These are phyloP conservation scores for Gadus chalcogrammus DNA, from an alignment of 2,113 vertebrate genomes.

Conservation along the genomic window DNA sequence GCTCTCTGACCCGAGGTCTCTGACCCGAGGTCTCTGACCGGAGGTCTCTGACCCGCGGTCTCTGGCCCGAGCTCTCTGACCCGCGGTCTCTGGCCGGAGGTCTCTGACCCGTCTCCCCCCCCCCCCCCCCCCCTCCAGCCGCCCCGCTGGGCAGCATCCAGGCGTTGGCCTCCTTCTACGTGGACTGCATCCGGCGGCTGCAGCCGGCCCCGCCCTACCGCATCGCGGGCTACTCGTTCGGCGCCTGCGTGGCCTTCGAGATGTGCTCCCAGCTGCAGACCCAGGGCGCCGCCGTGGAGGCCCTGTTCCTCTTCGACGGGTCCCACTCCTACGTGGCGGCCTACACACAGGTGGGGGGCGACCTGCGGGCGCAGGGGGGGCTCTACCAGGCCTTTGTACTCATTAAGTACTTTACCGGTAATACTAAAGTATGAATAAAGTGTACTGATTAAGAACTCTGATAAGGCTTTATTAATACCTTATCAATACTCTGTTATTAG, in stretches of 20 bases:
- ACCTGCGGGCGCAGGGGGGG: too few species aligned
- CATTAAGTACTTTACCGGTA: too few species aligned
- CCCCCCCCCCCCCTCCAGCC: slow-evolving; percentile 58
- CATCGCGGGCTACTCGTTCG: slow-evolving; percentile 92
- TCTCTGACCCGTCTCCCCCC: not conserved
- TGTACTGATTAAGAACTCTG: too few species aligned
- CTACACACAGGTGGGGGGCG: slow-evolving; percentile 84
- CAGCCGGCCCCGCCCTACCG: slow-evolving; percentile 91
- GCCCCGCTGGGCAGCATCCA: slow-evolving; percentile 92
- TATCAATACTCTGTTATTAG: too few species aligned
- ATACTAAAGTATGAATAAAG: too few species aligned
- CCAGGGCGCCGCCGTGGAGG: slow-evolving; percentile 75
- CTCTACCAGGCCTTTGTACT: too few species aligned
- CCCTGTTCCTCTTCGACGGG: slow-evolving; percentile 90
- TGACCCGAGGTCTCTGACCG: too few species aligned
- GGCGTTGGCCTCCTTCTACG: slow-evolving; percentile 85
- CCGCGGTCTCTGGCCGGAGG: too few species aligned
- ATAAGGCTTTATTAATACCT: too few species aligned
- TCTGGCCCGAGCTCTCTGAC: too few species aligned
- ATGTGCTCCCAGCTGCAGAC: slow-evolving; percentile 92
- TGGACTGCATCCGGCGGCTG: slow-evolving; percentile 81
- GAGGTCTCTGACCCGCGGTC: too few species aligned
- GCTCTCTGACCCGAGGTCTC: too few species aligned
- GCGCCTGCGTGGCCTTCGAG: slow-evolving; percentile 96
- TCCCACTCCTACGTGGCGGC: slow-evolving; percentile 92